These are phyloP conservation scores for Scopus umbretta DNA, from an alignment of 2,113 vertebrate genomes.

Conservation along the genomic window DNA sequence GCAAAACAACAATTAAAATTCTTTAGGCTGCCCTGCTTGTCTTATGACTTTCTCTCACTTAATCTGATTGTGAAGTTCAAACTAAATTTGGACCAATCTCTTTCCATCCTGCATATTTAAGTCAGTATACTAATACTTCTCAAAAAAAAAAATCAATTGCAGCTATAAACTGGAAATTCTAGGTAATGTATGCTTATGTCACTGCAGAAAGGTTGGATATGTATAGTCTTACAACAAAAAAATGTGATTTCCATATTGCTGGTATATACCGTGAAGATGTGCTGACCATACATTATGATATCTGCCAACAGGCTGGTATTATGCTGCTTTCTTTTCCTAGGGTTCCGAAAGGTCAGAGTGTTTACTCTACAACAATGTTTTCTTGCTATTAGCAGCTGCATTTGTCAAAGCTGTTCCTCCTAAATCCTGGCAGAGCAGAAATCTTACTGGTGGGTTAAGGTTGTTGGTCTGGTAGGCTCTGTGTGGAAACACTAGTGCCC, in stretches of 20 bases:
- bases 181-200: background rate
- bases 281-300: background rate
- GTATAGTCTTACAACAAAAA: background rate
- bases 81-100: background rate
- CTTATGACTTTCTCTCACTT: background rate
- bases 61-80: background rate
- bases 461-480: background rate
- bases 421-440: background rate
- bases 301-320: background rate
- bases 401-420: background rate
- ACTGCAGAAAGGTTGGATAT: background rate
- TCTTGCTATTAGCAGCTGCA: background rate
- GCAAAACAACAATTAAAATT: background rate
- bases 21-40: background rate
- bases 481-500: background rate
- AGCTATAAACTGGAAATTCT: background rate
- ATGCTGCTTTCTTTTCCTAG: background rate
- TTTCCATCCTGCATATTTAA: background rate
- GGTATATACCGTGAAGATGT: too few relatives aligned
- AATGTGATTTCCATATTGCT: background rate
- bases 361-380: background rate
- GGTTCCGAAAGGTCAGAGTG: background rate
- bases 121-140: background rate
- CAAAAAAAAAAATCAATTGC: background rate
- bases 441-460: background rate